phyloP scores from a whole-genome alignment of 2,797 vertebrate genomes.

The Rhynchotus rufescens region DNA sequence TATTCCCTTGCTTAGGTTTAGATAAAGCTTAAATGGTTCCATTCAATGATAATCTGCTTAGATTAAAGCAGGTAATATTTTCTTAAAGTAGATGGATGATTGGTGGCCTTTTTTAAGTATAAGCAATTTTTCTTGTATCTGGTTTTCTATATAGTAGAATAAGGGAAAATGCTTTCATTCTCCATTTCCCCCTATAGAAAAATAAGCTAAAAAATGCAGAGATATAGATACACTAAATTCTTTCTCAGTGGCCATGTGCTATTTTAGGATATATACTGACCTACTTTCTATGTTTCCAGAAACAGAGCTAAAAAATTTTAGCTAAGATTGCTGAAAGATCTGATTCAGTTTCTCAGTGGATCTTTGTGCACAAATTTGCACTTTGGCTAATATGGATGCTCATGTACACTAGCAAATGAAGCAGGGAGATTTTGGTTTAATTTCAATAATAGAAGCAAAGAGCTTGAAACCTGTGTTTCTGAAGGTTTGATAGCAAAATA shows the following conservation, averaged over 20 bases:
- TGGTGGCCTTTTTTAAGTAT: background rate
- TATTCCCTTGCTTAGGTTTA: conserved; percentile 35
- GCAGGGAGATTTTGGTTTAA: background rate
- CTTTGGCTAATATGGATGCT: background rate
- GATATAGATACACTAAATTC: conserved; percentile 4
- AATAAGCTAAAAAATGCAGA: conserved; percentile 2
- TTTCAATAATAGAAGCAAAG: background rate
- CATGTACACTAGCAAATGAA: background rate
- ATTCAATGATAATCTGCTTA: conserved; percentile 3
- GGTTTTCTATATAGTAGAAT: background rate
- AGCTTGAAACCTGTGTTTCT: background rate
- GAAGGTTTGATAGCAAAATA: background rate
- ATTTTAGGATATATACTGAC: conserved; percentile 54
- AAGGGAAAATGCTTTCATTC: background rate
- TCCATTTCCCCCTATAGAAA: background rate
- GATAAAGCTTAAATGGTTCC: background rate
- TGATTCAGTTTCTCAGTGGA: background rate
- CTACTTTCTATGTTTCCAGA: conserved; percentile 47
- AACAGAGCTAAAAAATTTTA: conserved; percentile 10
- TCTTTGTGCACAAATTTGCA: background rate
- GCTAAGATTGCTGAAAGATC: background rate
- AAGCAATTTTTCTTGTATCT: background rate
- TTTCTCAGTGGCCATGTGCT: background rate
- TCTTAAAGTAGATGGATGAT: background rate
- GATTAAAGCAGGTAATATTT: conserved; percentile 1